Conservation (phyloP, 2,797 vertebrate genomes). For the Premnoplex brunnescens region DNA sequence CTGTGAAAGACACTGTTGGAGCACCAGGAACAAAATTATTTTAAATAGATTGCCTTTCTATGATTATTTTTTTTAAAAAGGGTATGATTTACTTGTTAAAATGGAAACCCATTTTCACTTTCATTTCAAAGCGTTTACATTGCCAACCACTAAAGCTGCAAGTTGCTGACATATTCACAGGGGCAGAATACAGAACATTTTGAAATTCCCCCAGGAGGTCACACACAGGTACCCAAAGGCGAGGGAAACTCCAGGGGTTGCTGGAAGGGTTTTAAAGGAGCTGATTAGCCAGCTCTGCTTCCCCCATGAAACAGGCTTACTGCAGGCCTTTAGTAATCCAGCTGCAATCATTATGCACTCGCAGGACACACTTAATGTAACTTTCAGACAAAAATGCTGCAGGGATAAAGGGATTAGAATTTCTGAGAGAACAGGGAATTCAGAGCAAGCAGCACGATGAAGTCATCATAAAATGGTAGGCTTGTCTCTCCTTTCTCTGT, state of each 20-base stretch:
- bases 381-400: background rate
- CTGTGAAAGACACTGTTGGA: background rate
- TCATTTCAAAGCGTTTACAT: background rate
- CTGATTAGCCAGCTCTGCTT: background rate
- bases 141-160: background rate
- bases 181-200: background rate
- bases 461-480: background rate
- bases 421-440: background rate
- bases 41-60: background rate
- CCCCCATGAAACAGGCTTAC: background rate
- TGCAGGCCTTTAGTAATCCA: background rate
- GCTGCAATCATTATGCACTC: background rate
- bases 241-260: conserved; percentile 1
- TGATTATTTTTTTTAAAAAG: background rate
- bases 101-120: background rate
- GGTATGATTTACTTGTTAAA: background rate
- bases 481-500: fast-evolving
- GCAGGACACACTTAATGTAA: background rate
- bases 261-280: background rate
- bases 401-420: background rate
- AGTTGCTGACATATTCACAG: background rate
- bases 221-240: background rate
- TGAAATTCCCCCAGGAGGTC: background rate
- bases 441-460: background rate
- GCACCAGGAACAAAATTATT: background rate